Evolutionary conservation across 2,888 invertebrate genomes (phyloP), one percentile per base, ranked within the genome.

Genomic region (Drosophila putrida): DNA sequence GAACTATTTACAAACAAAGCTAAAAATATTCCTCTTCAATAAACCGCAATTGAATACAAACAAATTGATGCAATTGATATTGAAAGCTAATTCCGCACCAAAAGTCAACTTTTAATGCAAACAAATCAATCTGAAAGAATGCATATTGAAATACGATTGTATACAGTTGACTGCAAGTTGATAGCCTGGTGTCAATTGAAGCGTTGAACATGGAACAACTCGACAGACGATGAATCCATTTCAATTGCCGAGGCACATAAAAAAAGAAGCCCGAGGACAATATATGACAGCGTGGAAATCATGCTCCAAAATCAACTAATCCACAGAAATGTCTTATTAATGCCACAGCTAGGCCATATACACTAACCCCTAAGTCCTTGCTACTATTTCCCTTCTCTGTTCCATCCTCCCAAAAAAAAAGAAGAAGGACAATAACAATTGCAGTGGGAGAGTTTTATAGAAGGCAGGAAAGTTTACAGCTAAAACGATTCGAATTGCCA

Each of bases 401-500:
- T 9, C 4, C 36, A 9, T 20, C 39, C 13, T 4, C 39, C 2
- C 20, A 2, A 20, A 20, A 20, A 20, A 20, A 20, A 20, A 20
- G 20, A 6, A 13, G n/a, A 43, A 50, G 60, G 65, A 70, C 64
- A 61, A 53, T 54, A 64, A 71, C 60, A 74, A 65, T 58, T 74
- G 75, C 79, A 74, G 46, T 39, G 11, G 49, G 28, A 31, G 50
- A 58, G 50, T 50, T 53, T 53, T 62, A 20, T 46, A 43, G 31
- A 47, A 60, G 78, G 57, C 59, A 78, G 43, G 54, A 82, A 88
- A 85, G 83, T 89, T 85, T 80, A 83, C 78, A 86, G 72, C 82
- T 90, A 90, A 90, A 88, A 78, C 75, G 83, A 90, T 83, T 75
- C 64, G 71, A 90, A 90, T 87, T 87, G 90, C 70, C 87, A 90